phyloP scores from a whole-genome alignment of 2,113 vertebrate genomes.

The Epinephelus moara region DNA sequence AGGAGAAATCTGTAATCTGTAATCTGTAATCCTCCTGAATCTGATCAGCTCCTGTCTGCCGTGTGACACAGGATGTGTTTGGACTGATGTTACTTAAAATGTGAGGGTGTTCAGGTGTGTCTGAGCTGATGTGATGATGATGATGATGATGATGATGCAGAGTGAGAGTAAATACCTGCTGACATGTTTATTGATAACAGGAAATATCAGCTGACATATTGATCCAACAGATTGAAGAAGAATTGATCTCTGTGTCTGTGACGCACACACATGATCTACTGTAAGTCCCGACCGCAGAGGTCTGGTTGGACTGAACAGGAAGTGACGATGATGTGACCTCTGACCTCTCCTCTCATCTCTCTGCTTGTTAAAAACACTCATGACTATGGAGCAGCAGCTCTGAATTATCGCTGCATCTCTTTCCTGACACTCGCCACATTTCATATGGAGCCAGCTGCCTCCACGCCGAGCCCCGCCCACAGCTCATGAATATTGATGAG shows the following conservation, averaged over 20 bases:
- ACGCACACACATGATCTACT: background rate
- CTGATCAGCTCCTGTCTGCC: no score
- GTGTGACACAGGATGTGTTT: no score
- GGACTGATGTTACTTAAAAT: no score
- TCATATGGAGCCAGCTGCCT: conserved; percentile 35
- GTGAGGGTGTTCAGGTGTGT: background rate
- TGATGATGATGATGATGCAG: no score
- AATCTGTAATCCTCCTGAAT: no score
- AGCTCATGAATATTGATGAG: conserved; percentile 73
- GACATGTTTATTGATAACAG: conserved; percentile 38
- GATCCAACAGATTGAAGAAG: background rate
- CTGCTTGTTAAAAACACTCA: background rate
- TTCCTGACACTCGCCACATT: conserved; percentile 51
- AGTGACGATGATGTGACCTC: background rate
- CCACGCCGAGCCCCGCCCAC: conserved; percentile 28
- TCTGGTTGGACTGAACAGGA: no score
- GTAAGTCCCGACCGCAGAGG: background rate
- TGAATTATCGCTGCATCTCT: conserved; percentile 17
- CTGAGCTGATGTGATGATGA: background rate
- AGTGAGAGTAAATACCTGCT: conserved; percentile 1
- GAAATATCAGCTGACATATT: conserved; percentile 12
- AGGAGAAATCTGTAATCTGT: no score
- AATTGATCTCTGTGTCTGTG: conserved; percentile 7
- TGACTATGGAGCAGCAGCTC: conserved; percentile 52
- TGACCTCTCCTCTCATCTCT: conserved; percentile 26